Conservation (phyloP, 2,888 invertebrate genomes). For the Hymenopus coronatus region DNA sequence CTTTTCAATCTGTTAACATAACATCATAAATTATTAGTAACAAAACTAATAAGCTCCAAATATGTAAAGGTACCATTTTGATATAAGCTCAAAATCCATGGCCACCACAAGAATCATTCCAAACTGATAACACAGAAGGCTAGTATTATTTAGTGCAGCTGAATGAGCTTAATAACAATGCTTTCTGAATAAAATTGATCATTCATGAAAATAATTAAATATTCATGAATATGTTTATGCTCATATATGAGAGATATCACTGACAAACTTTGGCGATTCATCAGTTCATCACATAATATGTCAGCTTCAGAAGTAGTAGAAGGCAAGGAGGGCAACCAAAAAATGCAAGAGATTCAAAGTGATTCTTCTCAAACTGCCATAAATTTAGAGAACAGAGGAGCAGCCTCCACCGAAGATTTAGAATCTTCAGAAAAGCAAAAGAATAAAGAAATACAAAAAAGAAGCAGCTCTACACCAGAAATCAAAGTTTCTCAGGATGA, state of each 20-base stretch:
- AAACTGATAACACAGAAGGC: background rate
- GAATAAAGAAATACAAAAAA: background rate
- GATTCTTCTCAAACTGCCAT: background rate
- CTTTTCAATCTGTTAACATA: no score
- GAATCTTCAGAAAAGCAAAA: background rate
- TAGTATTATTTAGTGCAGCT: background rate
- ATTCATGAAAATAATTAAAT: no score
- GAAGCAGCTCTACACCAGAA: background rate
- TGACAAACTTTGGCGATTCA: no score
- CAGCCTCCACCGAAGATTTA: background rate
- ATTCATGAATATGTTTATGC: no score
- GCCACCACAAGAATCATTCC: background rate
- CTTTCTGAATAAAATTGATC: background rate
- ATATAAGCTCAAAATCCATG: background rate
- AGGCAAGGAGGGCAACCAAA: background rate
- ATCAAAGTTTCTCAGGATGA: background rate
- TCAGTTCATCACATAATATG: no score
- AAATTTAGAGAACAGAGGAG: background rate
- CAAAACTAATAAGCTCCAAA: no score
- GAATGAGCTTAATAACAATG: background rate
- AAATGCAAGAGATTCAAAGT: background rate
- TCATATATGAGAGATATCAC: no score
- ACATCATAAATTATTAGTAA: no score
- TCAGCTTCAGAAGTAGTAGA: background rate
- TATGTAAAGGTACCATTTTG: no score